Percentiles rank a stretch among this genome's conserved stretches.
Conservation (phyloP, 1,140 invertebrate genomes). For the Aethina tumida region DNA sequence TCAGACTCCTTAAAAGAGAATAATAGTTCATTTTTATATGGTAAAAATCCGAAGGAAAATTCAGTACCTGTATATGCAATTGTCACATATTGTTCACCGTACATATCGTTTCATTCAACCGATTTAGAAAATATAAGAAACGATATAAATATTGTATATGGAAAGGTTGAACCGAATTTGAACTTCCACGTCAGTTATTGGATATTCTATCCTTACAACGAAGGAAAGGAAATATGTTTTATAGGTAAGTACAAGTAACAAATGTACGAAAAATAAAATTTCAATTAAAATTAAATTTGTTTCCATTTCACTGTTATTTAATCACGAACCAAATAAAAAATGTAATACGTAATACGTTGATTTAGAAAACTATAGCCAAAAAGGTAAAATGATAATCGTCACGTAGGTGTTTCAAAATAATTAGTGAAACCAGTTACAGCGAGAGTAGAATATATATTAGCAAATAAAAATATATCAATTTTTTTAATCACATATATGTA, state of each 20-base stretch:
- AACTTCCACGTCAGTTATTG: constrained; percentile 56
- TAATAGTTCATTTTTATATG: constrained; percentile 47
- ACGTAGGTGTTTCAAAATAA: too few relatives aligned
- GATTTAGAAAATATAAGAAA: constrained; percentile 4
- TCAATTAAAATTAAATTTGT: neutral
- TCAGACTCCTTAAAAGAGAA: constrained; percentile 42
- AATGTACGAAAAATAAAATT: neutral
- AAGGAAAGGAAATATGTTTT: constrained; percentile 45
- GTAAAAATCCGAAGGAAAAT: constrained; percentile 43
- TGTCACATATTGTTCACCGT: constrained; percentile 36
- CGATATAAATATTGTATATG: neutral
- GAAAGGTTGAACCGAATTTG: too few relatives aligned
- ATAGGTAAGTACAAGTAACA: constrained; percentile 27
- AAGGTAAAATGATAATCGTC: too few relatives aligned
- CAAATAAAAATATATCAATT: too few relatives aligned
- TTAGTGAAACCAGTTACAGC: too few relatives aligned
- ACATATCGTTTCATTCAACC: constrained; percentile 9
- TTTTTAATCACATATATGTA: too few relatives aligned
- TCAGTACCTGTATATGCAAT: constrained; percentile 50
- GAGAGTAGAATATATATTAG: too few relatives aligned
- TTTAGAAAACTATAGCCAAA: neutral
- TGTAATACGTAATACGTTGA: neutral
- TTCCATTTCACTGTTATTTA: neutral
- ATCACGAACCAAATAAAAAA: neutral
- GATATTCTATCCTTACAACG: constrained; percentile 58